Base-by-base conservation (phyloP, 1,140 invertebrate species). In the Ostrea edulis region DNA sequence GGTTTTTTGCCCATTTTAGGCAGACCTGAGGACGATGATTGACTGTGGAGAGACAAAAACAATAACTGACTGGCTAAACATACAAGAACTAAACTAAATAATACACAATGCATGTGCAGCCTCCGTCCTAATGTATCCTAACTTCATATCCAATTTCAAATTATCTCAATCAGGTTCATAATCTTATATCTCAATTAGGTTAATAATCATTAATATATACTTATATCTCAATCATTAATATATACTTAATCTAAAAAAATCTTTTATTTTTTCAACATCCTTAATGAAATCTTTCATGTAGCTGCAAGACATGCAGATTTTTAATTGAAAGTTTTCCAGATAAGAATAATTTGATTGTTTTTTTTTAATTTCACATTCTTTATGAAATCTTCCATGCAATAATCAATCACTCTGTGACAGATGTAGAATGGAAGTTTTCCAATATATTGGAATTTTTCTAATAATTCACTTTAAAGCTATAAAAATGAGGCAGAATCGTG, bases 1-100 rank as follows among this genome's bases (percentile, higher is more conserved):
- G 85, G 82, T 53, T 89, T 90, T 84, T 87, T 90, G n/a, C 71
- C 53, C 62, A 90, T 88, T 88, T 91, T 90, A 51, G 89, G 88
- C 51, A 92, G 82, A 77, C 89, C 88, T 81, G 89, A 88, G 77
- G 82, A 84, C 35, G 68, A 29, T 9, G 89, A 91, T 51, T 85
- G 62, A 86, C 90, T 91, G 82, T 81, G 89, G 62, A 88, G 53
- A 85, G 29, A 77, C 68, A 77, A 77, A 77, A 77, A 54, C 53
- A 85, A 20, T 22, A 17, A 58, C 9, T 11, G 53, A 58, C 9
- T 11, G 53, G 35, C 82, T 83, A 83, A 53, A 83, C 82, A 52
- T 52, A 9, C 25, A 77, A 12, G 14, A 77, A 44, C 68, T 14
- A 35, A 29, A 77, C 25, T 29, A 35, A 44, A 77, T 44, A 25